These are phyloP conservation scores for Amiota mariae DNA, from an alignment of 2,888 invertebrate species.

Conservation along the genomic window DNA sequence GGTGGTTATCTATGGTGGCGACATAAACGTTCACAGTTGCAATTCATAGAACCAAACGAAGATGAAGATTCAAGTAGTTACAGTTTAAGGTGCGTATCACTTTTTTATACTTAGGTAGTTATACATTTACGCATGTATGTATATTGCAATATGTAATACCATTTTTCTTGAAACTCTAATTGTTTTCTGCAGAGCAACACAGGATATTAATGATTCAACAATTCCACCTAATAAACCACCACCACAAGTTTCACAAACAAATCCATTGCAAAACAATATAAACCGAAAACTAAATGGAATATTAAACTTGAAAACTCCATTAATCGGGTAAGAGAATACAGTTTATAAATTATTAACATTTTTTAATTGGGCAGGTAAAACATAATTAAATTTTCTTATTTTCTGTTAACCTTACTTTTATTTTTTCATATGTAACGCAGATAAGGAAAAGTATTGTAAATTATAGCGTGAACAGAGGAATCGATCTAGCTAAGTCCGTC, in stretches of 20 bases:
- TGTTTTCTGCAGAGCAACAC: constrained; percentile 53
- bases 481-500: too few species aligned
- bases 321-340: constrained; percentile 68
- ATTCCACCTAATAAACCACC: constrained; percentile 60
- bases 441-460: too few species aligned
- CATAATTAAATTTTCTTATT: too few species aligned
- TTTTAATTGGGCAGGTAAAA: too few species aligned
- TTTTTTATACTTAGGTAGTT: not conserved
- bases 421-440: too few species aligned
- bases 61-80: constrained; percentile 73
- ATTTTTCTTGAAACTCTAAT: not conserved
- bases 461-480: too few species aligned
- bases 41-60: constrained; percentile 73
- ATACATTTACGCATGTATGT: constrained; percentile 38
- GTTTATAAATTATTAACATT: too few species aligned
- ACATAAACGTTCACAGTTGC: constrained; percentile 73
- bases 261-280: constrained; percentile 71
- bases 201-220: constrained; percentile 68
- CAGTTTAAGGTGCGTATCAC: constrained; percentile 68
- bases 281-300: constrained; percentile 73
- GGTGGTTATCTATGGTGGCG: constrained; percentile 74
- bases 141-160: not conserved
- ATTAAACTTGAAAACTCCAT: constrained; percentile 71
- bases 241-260: constrained; percentile 53
- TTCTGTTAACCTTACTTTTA: too few species aligned